Evolutionary conservation across 2,888 invertebrate genomes (phyloP).

Genomic region (Dryadula phaetusa): DNA sequence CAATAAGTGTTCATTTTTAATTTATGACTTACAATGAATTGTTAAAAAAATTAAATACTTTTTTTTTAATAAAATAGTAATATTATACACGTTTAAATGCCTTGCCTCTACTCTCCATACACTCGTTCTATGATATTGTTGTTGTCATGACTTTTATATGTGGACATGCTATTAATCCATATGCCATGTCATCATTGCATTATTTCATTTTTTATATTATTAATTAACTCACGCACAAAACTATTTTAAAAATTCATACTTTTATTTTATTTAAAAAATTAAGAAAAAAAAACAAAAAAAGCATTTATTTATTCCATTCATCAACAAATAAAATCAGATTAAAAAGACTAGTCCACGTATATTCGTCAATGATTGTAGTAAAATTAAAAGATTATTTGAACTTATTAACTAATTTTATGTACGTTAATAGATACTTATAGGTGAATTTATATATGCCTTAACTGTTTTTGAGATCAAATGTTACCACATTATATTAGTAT

Average conservation of each 20-base stretch:
- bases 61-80: background rate
- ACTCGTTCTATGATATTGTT: background rate
- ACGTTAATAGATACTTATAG: conserved; percentile 4
- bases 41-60: background rate
- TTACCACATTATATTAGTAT: background rate
- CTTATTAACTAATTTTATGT: background rate
- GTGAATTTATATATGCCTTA: conserved; percentile 11
- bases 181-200: background rate
- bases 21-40: background rate
- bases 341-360: conserved; percentile 11
- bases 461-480: background rate
- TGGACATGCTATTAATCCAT: conserved; percentile 11
- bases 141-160: conserved; percentile 10
- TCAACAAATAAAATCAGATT: background rate
- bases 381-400: background rate
- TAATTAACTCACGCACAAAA: background rate
- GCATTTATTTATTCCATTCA: background rate
- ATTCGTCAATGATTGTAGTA: background rate
- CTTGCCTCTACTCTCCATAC: background rate
- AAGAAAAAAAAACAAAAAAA: background rate
- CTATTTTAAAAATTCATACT: background rate
- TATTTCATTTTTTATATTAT: background rate
- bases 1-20: background rate
- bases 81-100: background rate
- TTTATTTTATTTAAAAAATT: background rate